Evolutionary conservation across 1,140 invertebrate species (phyloP).

Genomic region (Drosophila grimshawi): DNA sequence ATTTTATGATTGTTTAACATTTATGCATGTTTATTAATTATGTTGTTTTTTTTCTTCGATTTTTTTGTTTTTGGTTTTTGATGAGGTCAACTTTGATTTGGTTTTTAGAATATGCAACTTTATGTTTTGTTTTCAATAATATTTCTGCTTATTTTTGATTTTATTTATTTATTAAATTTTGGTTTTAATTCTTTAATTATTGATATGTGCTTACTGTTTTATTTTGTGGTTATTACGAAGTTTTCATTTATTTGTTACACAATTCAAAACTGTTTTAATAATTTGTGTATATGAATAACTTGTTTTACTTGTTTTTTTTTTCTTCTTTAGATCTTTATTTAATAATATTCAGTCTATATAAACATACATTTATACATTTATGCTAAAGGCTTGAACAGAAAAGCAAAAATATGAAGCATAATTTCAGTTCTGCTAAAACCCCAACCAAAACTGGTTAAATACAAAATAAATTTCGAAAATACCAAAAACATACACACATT

Average conservation of each 20-base stretch:
- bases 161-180: conserved; percentile 13
- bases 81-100: conserved; percentile 77
- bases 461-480: conserved; percentile 37
- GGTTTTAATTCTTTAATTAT: conserved; percentile 36
- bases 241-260: conserved; percentile 51
- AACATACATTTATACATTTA: conserved; percentile 81
- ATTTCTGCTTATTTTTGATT: conserved; percentile 23
- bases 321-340: conserved; percentile 57
- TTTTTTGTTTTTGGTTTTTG: conserved; percentile 35
- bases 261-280: conserved; percentile 35
- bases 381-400: conserved; percentile 60
- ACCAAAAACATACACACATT: conserved; percentile 24
- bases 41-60: conserved; percentile 35
- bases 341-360: conserved; percentile 84
- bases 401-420: conserved; percentile 52
- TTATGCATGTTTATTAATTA: conserved; percentile 52
- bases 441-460: conserved; percentile 58
- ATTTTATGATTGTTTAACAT: conserved; percentile 70
- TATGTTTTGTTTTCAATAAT: conserved; percentile 47
- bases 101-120: conserved; percentile 55
- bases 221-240: conserved; percentile 59
- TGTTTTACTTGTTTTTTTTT: conserved; percentile 29
- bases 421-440: conserved; percentile 64
- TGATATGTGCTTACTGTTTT: conserved; percentile 76
- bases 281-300: conserved; percentile 33